Conservation (phyloP, 2,113 vertebrate genomes). For the Hippocampus comes region DNA sequence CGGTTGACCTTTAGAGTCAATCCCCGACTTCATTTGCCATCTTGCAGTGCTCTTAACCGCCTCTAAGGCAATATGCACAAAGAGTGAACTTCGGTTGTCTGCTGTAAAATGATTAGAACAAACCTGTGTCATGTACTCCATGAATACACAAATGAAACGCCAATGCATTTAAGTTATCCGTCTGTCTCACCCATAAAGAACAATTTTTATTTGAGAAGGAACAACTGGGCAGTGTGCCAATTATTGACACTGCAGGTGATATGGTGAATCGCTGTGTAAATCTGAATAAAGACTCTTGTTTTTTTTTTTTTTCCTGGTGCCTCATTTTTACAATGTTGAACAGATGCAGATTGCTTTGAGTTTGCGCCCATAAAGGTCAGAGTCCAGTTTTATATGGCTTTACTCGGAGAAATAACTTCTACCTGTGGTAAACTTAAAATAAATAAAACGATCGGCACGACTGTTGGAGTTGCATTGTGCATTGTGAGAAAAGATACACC, state of each 20-base stretch:
- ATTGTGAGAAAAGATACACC: constrained; percentile 3
- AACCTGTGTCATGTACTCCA: neutral
- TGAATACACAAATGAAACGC: neutral
- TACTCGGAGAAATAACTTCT: neutral
- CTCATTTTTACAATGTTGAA: neutral
- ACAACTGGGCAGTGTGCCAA: neutral
- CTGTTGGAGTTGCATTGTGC: neutral
- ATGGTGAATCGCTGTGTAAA: constrained; percentile 44
- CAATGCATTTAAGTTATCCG: neutral
- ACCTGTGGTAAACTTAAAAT: constrained; percentile 4
- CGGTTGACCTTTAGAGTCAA: neutral
- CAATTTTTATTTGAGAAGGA: neutral
- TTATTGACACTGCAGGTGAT: neutral
- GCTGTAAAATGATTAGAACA: neutral
- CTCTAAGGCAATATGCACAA: neutral
- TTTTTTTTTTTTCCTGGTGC: constrained; percentile 33
- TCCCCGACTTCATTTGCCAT: neutral
- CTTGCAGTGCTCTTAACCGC: neutral
- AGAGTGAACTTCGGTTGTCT: neutral
- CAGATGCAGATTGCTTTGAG: neutral
- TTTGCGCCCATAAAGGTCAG: constrained; percentile 24
- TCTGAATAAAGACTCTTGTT: constrained; percentile 51
- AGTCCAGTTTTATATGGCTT: constrained; percentile 24
- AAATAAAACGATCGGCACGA: neutral
- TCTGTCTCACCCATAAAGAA: neutral